Percentiles rank a stretch among this genome's conserved stretches.
Evolutionary conservation across 1,140 invertebrate species (phyloP).

Genomic region (Drosophila sturtevanti): DNA sequence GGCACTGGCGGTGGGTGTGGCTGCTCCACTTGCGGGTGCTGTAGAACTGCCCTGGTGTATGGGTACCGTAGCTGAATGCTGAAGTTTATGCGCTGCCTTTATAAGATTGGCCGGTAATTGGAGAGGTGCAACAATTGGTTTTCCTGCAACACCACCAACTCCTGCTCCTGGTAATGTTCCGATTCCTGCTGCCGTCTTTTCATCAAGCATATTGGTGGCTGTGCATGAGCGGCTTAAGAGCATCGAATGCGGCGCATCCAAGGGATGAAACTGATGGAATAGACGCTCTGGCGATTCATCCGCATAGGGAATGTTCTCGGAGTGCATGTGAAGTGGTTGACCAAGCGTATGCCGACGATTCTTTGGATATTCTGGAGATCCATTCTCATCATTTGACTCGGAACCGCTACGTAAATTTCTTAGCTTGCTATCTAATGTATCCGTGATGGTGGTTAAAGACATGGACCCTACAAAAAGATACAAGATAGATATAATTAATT

Average conservation of each 20-base stretch:
- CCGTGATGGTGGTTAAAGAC: slow-evolving; percentile 86
- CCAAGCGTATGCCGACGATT: slow-evolving; percentile 72
- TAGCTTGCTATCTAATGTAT: slow-evolving; percentile 90
- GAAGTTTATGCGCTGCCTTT: slow-evolving; percentile 69
- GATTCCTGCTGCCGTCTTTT: background rate
- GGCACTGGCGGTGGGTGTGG: slow-evolving; percentile 58
- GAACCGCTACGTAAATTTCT: slow-evolving; percentile 84
- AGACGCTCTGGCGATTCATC: slow-evolving; percentile 84
- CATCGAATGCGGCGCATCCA: slow-evolving; percentile 66
- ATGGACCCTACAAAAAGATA: slow-evolving; percentile 82
- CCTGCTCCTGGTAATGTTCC: background rate
- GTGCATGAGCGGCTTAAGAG: slow-evolving; percentile 73
- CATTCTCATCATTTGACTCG: slow-evolving; percentile 79
- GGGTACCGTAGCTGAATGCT: slow-evolving; percentile 76
- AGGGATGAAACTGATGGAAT: slow-evolving; percentile 70
- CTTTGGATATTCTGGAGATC: slow-evolving; percentile 71
- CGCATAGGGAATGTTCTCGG: slow-evolving; percentile 84
- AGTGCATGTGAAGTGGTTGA: slow-evolving; percentile 77
- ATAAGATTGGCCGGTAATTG: slow-evolving; percentile 56
- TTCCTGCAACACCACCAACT: slow-evolving; percentile 1
- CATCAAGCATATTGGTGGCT: slow-evolving; percentile 66
- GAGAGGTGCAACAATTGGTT: slow-evolving; percentile 44
- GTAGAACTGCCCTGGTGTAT: slow-evolving; percentile 72
- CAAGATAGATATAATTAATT: background rate
- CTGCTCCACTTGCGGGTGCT: slow-evolving; percentile 65